A percentile compares a stretch with the other conserved stretches of the same genome.
Evolutionary conservation across 1,140 invertebrate species (phyloP).

Genomic region (Drosophila neocordata): DNA sequence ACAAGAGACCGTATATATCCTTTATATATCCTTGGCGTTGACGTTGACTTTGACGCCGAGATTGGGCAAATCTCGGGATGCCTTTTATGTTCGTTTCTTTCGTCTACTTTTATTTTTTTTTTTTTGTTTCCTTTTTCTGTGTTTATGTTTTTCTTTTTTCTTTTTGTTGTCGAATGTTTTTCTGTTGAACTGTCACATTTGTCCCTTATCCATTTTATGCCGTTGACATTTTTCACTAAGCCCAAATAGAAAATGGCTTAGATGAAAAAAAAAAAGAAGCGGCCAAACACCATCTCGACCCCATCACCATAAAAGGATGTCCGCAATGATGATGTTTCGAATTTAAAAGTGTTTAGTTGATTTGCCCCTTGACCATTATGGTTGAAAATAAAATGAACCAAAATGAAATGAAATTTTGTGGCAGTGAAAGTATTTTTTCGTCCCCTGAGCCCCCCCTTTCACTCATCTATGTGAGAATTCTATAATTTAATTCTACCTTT

Average conservation of each 20-base stretch:
- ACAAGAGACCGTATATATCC: slow-evolving; percentile 45
- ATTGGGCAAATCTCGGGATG: slow-evolving; percentile 70
- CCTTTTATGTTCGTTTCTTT: slow-evolving; percentile 51
- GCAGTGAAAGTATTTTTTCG: slow-evolving; percentile 32
- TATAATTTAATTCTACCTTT: not conserved
- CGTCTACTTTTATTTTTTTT: slow-evolving; percentile 33
- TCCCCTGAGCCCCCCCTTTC: slow-evolving; percentile 5
- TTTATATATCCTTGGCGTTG: slow-evolving; percentile 17
- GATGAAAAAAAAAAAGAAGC: not conserved
- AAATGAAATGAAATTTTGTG: slow-evolving; percentile 41
- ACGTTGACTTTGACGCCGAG: slow-evolving; percentile 53
- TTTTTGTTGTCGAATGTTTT: slow-evolving; percentile 58
- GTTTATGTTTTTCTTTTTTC: slow-evolving; percentile 22
- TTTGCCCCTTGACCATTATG: slow-evolving; percentile 36
- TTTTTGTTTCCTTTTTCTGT: slow-evolving; percentile 31
- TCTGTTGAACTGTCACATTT: slow-evolving; percentile 74
- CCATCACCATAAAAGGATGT: slow-evolving; percentile 27
- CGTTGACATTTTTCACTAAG: slow-evolving; percentile 73
- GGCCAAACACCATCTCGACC: slow-evolving; percentile 12
- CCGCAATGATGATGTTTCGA: slow-evolving; percentile 32
- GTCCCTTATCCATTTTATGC: slow-evolving; percentile 71
- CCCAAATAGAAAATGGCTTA: slow-evolving; percentile 61
- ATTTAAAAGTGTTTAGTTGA: slow-evolving; percentile 56
- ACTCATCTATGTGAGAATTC: not conserved
- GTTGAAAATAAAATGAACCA: slow-evolving; percentile 19